Evolutionary conservation across 2,113 vertebrate species (phyloP), one percentile per base, ranked within the genome.

Genomic region (Nibea albiflora): DNA sequence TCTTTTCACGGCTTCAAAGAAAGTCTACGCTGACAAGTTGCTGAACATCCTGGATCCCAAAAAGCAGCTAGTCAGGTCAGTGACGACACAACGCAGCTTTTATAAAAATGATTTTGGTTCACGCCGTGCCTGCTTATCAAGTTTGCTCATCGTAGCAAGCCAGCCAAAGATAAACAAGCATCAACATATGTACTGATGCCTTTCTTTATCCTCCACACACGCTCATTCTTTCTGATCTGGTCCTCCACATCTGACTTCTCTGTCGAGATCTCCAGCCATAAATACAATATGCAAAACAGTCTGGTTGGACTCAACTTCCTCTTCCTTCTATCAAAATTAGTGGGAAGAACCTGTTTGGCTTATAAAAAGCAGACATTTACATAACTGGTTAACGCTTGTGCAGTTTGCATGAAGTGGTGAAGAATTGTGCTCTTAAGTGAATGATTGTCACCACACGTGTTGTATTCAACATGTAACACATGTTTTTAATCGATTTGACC

Each of bases 1-100:
- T 91, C 97, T 99, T 93, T 99, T 99, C 94, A 99, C 98, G 90
- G 98, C 98, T 94, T 99, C 98, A 93, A 99, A 99, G 96, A 99
- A 99, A 93, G 98, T 99, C 75, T 99, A 99, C 87, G 98, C 98
- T 74, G 98, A 99, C 95, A 99, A 99, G 94, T 92, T 99, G 91
- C 94, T 99, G 93, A 99, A 99, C 95, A 99, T 99, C 93, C 94
- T 99, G 95, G 98, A 99, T 91, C 97, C 98, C 50, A 99, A 98
- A 93, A 99, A 99, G 93, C 97, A 98, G 76, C 92, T 99, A 93
- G 98, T 99, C 94, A 97, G 98, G 98, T 99, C 91, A 95, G 95
- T 85, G 39, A 72, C 31, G 1, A 15, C 1, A 12, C n/a, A 42
- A 15, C 15, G 15, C 20, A 16, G 66, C 42, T 57, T 49, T 58